Evolutionary conservation across 2,113 vertebrate genomes (phyloP), one percentile per base, ranked within the genome.

Genomic region (Oostethus manadensis): DNA sequence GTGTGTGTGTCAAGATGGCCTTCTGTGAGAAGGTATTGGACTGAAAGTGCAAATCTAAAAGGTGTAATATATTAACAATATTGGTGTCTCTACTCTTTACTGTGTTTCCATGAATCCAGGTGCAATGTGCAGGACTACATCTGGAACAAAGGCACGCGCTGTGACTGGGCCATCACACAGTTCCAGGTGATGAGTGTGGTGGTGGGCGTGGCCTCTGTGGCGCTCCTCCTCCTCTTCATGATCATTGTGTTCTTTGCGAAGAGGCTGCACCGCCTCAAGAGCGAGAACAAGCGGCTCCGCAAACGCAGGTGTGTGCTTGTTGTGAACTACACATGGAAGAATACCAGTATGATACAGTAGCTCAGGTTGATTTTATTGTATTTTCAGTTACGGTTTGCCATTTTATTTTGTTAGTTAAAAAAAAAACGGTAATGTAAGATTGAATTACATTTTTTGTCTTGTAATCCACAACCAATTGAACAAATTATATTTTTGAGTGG

Each of bases 181-280:
- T 99, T 99, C 90, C 95, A 99, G 86, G 97, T 98, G 86, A 81
- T 97, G 92, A 96, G 94, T 0, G 91, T 92, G 81, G 91, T 94
- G 13, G 88, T 98, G n/a, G 94, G 93, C 68, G 91, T 93, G 0
- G 88, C 93, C 0, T 92, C 93, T 0, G 74, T 93, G 0, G 91
- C 93, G 55, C 80, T 97, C 65, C 89, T 98, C 58, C 84, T 98
- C 55, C 93, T 98, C 79, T 92, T 99, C 84, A 96, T 99, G 94
- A 92, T 98, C 86, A 89, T 96, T 0, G 94, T 99, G n/a, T 94
- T 94, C 88, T 99, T 99, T 10, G 93, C 94, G 90, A 99, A 98
- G 88, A 93, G 92, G 74, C 93, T 99, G 62, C 93, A 98, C 74
- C 88, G 90, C 82, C 95, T 99, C 78, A 97, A 94, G 89, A 95